Percentiles rank a stretch among this genome's conserved stretches.
phyloP scores from a whole-genome alignment of 2,113 vertebrate species.

The Semicossyphus pulcher region DNA sequence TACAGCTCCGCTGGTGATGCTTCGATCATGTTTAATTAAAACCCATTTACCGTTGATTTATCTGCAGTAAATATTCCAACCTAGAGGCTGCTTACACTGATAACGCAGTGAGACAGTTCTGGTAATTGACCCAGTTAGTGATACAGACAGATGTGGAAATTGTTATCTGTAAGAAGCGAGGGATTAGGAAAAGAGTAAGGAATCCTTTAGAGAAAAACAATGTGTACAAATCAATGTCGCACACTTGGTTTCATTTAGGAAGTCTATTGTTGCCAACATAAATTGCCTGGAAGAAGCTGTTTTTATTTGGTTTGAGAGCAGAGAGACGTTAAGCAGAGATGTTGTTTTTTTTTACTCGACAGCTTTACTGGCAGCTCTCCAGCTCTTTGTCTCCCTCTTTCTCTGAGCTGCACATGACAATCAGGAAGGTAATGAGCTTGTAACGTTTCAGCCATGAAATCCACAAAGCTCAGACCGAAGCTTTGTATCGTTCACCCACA shows the following conservation, averaged over 20 bases:
- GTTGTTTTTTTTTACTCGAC: constrained; percentile 5
- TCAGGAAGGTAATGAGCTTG: constrained; percentile 27
- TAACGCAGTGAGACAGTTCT: constrained; percentile 15
- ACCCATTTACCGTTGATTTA: constrained; percentile 18
- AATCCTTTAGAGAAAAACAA: constrained; percentile 5
- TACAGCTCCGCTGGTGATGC: constrained; percentile 14
- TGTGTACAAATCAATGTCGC: neutral
- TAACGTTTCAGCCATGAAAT: constrained; percentile 42
- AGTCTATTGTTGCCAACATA: neutral
- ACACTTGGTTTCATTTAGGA: neutral
- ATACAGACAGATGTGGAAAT: constrained; percentile 18
- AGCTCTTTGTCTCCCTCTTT: constrained; percentile 23
- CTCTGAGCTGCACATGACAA: constrained; percentile 8
- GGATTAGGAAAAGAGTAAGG: neutral
- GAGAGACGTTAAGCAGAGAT: constrained; percentile 12
- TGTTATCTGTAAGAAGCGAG: neutral
- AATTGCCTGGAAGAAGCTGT: constrained; percentile 7
- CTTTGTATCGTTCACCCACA: constrained; percentile 14
- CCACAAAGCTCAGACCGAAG: constrained; percentile 9
- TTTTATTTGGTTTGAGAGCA: constrained; percentile 25
- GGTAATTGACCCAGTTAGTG: constrained; percentile 12
- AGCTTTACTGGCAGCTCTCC: constrained; percentile 30
- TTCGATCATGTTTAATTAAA: constrained; percentile 50
- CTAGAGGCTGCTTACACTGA: constrained; percentile 11
- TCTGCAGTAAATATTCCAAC: constrained; percentile 35